Evolutionary conservation across 2,113 vertebrate genomes (phyloP), one percentile per base, ranked within the genome.

Genomic region (Phoxinus phoxinus): DNA sequence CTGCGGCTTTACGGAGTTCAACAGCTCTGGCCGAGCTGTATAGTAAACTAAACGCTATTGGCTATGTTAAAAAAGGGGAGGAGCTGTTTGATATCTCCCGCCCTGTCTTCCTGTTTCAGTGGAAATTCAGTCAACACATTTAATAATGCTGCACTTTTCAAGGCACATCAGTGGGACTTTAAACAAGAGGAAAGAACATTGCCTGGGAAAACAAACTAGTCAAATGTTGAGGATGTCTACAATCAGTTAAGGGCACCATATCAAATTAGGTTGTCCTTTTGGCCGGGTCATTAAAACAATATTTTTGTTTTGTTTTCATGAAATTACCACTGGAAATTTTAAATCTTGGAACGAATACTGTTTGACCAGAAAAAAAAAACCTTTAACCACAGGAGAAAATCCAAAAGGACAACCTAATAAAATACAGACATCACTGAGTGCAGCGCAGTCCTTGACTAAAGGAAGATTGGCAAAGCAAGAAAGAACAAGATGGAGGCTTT

Each of bases 211-310:
- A 44, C 56, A 63, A 63, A 61, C n/a, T 25, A 63, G n/a, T 44
- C 77, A 63, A 46, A 80, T 4, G 13, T 13, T 27, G 35, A 63
- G 58, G 77, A 80, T 80, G 77, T 80, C 77, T 61, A 61, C n/a
- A 59, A 78, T 78, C 75, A 78, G 51, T 37, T 59, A 37, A 58
- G n/a, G 37, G 37, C 77, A 44, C 37, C 35, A 46, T 63, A 63
- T 63, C 35, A 80, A 63, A 80, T 80, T 37, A 46, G 77, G 21
- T 80, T 44, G 63, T 80, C 58, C 78, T 46, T 27, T 80, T 85
- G 23, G 59, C 74, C 23, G 35, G 46, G 23, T 85, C 61, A 85
- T 79, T 85, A 69, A 85, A 77, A 78, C 84, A 67, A 79, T 69
- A 46, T 65, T 23, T 85, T 30, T 85, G 74, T 78, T 78, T 69